Percentiles rank a stretch among this genome's conserved stretches.
Conservation (phyloP, 2,797 vertebrate genomes). For the Rhinogobio ventralis region DNA sequence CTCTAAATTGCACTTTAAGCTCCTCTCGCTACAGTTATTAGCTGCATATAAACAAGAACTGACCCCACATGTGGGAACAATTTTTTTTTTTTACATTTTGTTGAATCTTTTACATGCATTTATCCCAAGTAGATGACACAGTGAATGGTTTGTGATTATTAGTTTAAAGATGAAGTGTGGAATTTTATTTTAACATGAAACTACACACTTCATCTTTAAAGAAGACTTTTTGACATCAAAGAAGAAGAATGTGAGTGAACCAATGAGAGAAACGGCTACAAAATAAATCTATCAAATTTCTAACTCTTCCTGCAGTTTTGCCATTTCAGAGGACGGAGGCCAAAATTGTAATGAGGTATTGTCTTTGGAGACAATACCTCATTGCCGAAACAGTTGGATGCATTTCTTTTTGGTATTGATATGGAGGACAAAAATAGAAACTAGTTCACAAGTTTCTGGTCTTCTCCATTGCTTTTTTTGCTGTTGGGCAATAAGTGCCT, state of each 20-base stretch:
- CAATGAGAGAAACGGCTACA: background rate
- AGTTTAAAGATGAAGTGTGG: background rate
- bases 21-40: background rate
- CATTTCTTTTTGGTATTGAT: background rate
- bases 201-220: background rate
- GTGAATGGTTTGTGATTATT: background rate
- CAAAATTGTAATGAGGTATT: constrained; percentile 13
- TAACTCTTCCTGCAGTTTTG: constrained; percentile 10
- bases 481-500: constrained; percentile 39
- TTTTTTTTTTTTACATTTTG: background rate
- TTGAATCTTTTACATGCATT: background rate
- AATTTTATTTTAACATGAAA: constrained; percentile 1
- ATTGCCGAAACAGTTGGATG: no score
- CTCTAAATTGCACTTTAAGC: constrained; percentile 7
- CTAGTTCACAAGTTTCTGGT: constrained; percentile 40
- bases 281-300: background rate
- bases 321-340: background rate
- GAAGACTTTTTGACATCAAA: background rate
- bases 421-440: constrained; percentile 21
- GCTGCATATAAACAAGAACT: background rate
- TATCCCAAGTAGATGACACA: background rate
- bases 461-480: constrained; percentile 20
- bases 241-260: background rate
- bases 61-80: background rate
- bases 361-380: constrained; percentile 1